Conservation (phyloP, 2,888 invertebrate species). For the Rugalucina vietnamica region DNA sequence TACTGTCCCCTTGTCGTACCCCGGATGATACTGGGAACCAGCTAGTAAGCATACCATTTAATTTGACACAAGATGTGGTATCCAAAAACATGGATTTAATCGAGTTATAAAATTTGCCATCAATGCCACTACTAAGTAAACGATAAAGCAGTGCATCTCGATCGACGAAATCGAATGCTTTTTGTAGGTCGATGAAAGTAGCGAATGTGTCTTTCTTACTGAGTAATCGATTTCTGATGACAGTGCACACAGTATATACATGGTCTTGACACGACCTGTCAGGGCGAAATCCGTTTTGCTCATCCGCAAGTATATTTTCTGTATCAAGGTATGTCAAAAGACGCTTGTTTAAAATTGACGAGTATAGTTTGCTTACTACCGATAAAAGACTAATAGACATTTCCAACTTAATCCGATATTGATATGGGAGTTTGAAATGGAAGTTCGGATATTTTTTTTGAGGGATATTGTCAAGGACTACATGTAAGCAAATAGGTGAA, state of each 20-base stretch:
- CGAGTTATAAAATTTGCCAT: neutral
- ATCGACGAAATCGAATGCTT: neutral
- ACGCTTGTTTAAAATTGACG: constrained; percentile 3
- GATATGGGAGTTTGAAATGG: too few species aligned
- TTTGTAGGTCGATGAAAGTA: constrained; percentile 3
- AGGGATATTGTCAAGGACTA: too few species aligned
- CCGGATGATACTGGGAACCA: neutral
- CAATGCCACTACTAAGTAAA: neutral
- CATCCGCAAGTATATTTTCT: neutral
- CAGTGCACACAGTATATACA: neutral
- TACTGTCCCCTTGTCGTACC: neutral
- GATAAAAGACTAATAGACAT: constrained; percentile 4
- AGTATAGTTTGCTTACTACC: neutral
- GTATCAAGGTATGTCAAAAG: too few species aligned
- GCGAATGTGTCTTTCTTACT: constrained; percentile 1
- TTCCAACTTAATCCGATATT: too few species aligned
- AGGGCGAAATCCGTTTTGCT: neutral
- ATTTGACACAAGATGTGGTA: neutral
- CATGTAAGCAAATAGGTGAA: too few species aligned
- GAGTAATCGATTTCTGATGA: neutral
- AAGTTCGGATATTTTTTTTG: too few species aligned
- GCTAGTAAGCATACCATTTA: neutral
- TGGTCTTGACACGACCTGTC: neutral
- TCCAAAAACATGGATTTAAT: neutral
- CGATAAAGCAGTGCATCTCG: neutral